phyloP scores from a whole-genome alignment of 2,797 vertebrate species.

The Pangasius djambal region DNA sequence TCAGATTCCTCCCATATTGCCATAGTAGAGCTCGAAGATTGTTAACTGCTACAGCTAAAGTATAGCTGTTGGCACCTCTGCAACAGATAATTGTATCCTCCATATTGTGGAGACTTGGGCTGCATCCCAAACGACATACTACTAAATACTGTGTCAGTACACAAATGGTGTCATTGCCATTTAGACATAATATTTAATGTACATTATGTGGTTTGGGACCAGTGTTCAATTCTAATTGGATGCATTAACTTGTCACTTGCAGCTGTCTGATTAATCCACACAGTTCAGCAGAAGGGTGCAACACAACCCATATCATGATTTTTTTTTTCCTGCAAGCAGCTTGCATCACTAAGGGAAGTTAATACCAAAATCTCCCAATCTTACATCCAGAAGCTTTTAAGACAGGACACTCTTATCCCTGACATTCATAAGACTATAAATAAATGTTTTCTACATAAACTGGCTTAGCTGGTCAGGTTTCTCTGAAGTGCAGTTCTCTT shows the following conservation, averaged over 20 bases:
- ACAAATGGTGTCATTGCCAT: slow-evolving; percentile 31
- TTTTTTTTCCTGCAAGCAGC: too few species aligned
- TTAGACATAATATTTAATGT: slow-evolving; percentile 33
- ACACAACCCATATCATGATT: not conserved
- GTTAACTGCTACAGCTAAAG: not conserved
- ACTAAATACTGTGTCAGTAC: slow-evolving; percentile 21
- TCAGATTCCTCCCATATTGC: too few species aligned
- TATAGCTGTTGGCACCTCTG: not conserved
- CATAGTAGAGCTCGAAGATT: not conserved
- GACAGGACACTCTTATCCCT: not conserved
- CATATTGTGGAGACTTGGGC: not conserved
- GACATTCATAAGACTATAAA: too few species aligned
- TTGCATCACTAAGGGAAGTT: not conserved
- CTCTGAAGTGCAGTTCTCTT: not conserved
- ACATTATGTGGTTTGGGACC: slow-evolving; percentile 22
- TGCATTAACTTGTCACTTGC: slow-evolving; percentile 18
- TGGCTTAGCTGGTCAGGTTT: not conserved
- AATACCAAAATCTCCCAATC: not conserved
- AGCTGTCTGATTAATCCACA: slow-evolving; percentile 17
- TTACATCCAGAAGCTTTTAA: not conserved
- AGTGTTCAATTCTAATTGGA: slow-evolving; percentile 27
- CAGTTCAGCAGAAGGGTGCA: slow-evolving; percentile 3
- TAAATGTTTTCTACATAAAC: not conserved
- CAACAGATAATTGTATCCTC: slow-evolving; percentile 11
- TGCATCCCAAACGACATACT: slow-evolving; percentile 11